Evolutionary conservation across 2,113 vertebrate genomes (phyloP), one percentile per base, ranked within the genome.

Genomic region (Otolemur garnettii): DNA sequence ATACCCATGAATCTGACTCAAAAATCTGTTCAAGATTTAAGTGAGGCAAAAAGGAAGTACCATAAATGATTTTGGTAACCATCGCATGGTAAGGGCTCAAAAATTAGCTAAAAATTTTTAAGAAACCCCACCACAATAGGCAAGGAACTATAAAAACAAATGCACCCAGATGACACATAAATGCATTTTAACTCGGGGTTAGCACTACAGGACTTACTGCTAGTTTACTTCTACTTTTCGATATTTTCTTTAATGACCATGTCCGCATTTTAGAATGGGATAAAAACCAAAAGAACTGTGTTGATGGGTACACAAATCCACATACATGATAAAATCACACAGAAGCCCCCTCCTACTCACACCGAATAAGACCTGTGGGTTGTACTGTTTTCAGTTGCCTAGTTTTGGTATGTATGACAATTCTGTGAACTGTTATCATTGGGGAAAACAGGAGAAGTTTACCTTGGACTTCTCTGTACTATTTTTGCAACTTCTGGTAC

Each of bases 171-270:
- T 0, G 3, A 42, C 6, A 3, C n/a, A 13, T 13, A 66, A 57
- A 11, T 3, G 15, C 42, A 1, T 50, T 84, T 64, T 19, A 28
- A 8, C 26, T 66, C 12, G 1, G 45, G 1, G 2, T 28, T 24
- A 45, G 22, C 3, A 0, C 53, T 12, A 10, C 1, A 30, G 17
- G 1, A 0, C 4, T 3, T 26, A 30, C 6, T 53, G 45, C 21
- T 85, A 1, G 62, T 81, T n/a, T n/a, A 26, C 14, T 53, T 38
- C 5, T 45, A 7, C 62, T 8, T 78, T n/a, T 42, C 9, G 21
- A 10, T 35, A 17, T 83, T 80, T 69, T 74, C 30, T n/a, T 3
- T 86, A 13, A 42, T 11, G 57, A 57, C 10, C 17, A 13, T 2
- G 18, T 4, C 1, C 13, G 30, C 10, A 18, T 57, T 79, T 77